Percentiles rank a stretch among this genome's conserved stretches.
phyloP scores from a whole-genome alignment of 2,113 vertebrate genomes.

The Caranx melampygus region DNA sequence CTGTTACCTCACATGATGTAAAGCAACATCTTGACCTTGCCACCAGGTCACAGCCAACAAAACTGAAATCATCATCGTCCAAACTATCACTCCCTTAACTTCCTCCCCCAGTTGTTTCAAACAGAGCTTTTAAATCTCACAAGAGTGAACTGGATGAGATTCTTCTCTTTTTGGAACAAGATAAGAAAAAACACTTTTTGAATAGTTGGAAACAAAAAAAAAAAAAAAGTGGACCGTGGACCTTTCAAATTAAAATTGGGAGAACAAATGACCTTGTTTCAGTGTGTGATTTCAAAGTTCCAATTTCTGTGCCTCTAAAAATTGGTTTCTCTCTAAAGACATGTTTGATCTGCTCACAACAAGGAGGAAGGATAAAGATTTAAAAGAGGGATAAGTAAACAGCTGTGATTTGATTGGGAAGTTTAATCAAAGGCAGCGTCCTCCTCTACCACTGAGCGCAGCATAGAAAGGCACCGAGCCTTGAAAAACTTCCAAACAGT shows the following conservation, averaged over 20 bases:
- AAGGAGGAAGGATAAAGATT: background rate
- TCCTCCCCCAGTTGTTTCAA: background rate
- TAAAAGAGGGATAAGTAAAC: conserved; percentile 1
- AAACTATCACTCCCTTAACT: background rate
- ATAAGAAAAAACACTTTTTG: background rate
- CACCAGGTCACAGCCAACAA: background rate
- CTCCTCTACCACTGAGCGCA: background rate
- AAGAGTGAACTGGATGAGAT: background rate
- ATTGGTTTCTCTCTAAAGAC: conserved; percentile 12
- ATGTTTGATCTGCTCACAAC: background rate
- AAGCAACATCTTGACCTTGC: background rate
- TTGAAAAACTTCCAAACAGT: conserved; percentile 39
- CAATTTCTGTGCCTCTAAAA: conserved; percentile 5
- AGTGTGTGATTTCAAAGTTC: conserved; percentile 13
- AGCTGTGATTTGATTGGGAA: conserved; percentile 20
- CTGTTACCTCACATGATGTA: background rate
- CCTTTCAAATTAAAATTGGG: background rate
- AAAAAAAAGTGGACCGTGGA: background rate
- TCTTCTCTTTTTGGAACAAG: background rate
- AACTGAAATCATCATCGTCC: background rate
- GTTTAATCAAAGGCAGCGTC: conserved; percentile 13
- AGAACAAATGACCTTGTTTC: conserved; percentile 24
- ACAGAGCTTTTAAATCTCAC: background rate
- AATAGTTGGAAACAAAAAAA: conserved; percentile 7
- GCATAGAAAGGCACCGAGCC: conserved; percentile 11